phyloP scores from a whole-genome alignment of 2,113 vertebrate genomes.

The Melospiza melodia region DNA sequence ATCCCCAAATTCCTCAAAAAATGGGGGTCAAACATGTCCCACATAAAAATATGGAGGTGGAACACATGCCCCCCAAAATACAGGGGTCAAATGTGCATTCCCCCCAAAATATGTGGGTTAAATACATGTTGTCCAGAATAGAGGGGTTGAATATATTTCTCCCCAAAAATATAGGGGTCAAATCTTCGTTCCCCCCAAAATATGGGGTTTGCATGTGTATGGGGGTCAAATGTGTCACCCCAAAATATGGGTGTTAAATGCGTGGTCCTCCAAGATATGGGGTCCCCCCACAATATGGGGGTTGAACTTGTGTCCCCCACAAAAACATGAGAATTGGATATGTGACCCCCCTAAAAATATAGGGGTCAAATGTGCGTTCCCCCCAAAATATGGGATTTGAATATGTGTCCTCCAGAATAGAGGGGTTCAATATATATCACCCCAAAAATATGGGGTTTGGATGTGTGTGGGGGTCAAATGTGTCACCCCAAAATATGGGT shows the following conservation, averaged over 20 bases:
- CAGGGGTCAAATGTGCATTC: too few relatives aligned
- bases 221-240: not conserved
- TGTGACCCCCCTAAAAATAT: too few relatives aligned
- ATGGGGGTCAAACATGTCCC: too few relatives aligned
- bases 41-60: not conserved
- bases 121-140: too few relatives aligned
- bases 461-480: not conserved
- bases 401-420: not conserved
- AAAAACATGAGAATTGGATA: too few relatives aligned
- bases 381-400: not conserved
- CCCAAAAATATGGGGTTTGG: not conserved
- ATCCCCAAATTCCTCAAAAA: not conserved
- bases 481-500: not conserved
- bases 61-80: not conserved
- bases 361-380: too few relatives aligned
- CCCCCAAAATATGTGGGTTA: not conserved
- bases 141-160: too few relatives aligned
- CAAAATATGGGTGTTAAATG: not conserved
- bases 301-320: too few relatives aligned
- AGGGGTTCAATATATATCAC: not conserved
- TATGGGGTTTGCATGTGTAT: not conserved
- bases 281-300: too few relatives aligned
- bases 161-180: too few relatives aligned
- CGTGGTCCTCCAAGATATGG: not conserved
- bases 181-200: too few relatives aligned